A percentile compares a stretch with the other conserved stretches of the same genome.
These are phyloP conservation scores for Psix sp. DNA, from an alignment of 1,140 invertebrate genomes.

Conservation along the genomic window DNA sequence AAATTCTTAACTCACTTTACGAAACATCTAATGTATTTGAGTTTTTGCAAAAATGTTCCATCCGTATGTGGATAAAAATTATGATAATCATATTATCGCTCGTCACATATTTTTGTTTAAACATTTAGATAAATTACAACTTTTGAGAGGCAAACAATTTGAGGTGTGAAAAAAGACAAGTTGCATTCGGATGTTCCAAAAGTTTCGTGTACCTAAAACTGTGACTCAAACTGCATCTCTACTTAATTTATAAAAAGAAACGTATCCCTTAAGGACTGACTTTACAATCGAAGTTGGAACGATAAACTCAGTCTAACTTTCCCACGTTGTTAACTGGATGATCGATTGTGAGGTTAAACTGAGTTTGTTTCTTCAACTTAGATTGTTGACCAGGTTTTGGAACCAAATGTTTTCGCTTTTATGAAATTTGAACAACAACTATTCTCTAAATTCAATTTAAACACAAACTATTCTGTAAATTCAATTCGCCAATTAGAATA, in stretches of 20 bases:
- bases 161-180: conserved; percentile 16
- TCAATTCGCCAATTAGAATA: too few species aligned
- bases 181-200: conserved; percentile 18
- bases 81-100: too few species aligned
- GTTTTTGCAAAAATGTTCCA: too few species aligned
- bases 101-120: too few species aligned
- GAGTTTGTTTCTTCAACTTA: conserved; percentile 52
- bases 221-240: conserved; percentile 31
- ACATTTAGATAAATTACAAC: too few species aligned
- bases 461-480: too few species aligned
- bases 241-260: conserved; percentile 58
- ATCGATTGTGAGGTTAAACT: conserved; percentile 55
- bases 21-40: conserved; percentile 27
- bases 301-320: conserved; percentile 60
- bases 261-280: conserved; percentile 49
- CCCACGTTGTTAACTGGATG: conserved; percentile 56
- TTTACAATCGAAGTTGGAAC: conserved; percentile 57
- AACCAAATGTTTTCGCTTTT: conserved; percentile 35
- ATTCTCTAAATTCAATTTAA: too few species aligned
- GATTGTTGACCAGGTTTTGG: conserved; percentile 28
- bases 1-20: conserved; percentile 22
- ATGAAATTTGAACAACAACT: too few species aligned
- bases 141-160: not conserved
- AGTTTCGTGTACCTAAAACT: conserved; percentile 14
- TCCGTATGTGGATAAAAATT: too few species aligned